A percentile compares a stretch with the other conserved stretches of the same genome.
Conservation (phyloP, 2,797 vertebrate genomes). For the Mormyrops attenuatus region DNA sequence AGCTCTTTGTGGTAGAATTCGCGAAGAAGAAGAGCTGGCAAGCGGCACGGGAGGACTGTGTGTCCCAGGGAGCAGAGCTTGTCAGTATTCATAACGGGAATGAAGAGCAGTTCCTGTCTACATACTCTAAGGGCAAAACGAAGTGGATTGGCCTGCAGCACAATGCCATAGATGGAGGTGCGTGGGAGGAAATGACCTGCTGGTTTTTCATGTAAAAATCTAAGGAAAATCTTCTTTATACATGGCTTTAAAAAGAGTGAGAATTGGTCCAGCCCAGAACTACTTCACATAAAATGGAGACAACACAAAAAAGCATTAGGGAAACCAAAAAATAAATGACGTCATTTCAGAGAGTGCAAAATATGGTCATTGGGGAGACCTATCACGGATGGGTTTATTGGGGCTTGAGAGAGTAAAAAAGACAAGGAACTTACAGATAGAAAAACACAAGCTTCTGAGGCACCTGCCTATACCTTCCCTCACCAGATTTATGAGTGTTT, state of each 20-base stretch:
- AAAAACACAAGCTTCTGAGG: neutral
- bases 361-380: neutral
- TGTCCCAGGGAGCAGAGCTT: slow-evolving; percentile 54
- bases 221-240: neutral
- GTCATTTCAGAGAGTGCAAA: neutral
- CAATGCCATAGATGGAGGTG: slow-evolving; percentile 60
- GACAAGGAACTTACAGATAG: neutral
- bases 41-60: slow-evolving; percentile 57
- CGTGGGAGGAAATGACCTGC: slow-evolving; percentile 5
- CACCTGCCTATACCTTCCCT: neutral
- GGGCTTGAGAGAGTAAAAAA: neutral
- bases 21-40: slow-evolving; percentile 63
- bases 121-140: slow-evolving; percentile 53
- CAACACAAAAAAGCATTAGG: neutral
- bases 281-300: neutral
- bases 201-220: neutral
- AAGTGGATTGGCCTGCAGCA: slow-evolving; percentile 68
- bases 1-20: slow-evolving; percentile 63
- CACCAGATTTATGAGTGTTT: neutral
- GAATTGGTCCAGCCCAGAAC: neutral
- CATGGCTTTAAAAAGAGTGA: neutral
- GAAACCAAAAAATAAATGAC: neutral
- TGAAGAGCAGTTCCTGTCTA: slow-evolving; percentile 60
- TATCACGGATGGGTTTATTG: neutral
- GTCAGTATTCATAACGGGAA: slow-evolving; percentile 63